Conservation (phyloP, 2,113 vertebrate genomes). For the Oreotrochilus melanogaster region DNA sequence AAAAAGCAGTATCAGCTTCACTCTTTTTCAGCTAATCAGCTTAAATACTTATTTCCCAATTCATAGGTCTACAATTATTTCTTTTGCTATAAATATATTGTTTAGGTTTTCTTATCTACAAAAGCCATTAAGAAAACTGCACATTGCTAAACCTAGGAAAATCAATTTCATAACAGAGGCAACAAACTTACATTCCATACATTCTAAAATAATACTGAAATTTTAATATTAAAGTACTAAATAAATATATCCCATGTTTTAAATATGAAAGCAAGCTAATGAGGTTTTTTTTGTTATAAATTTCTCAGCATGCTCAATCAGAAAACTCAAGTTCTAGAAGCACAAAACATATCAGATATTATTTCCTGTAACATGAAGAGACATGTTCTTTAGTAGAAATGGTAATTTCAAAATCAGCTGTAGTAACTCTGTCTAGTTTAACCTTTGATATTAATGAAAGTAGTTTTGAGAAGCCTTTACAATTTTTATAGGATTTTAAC, state of each 20-base stretch:
- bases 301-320: background rate
- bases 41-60: background rate
- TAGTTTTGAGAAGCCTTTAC: background rate
- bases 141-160: background rate
- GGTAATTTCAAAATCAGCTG: background rate
- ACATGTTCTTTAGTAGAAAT: background rate
- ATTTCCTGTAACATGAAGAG: background rate
- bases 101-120: background rate
- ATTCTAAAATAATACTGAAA: background rate
- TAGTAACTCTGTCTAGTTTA: background rate
- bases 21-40: background rate
- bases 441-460: background rate
- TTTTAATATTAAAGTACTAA: background rate
- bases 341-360: background rate
- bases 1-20: background rate
- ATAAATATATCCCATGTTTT: background rate
- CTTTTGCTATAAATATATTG: background rate
- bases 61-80: background rate
- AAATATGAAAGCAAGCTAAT: background rate
- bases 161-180: background rate
- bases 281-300: background rate
- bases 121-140: background rate
- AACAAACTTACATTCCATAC: background rate
- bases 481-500: background rate
- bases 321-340: conserved; percentile 17